A percentile compares a stretch with the other conserved stretches of the same genome.
phyloP scores from a whole-genome alignment of 2,888 invertebrate genomes.

The Hoplodrina blanda region DNA sequence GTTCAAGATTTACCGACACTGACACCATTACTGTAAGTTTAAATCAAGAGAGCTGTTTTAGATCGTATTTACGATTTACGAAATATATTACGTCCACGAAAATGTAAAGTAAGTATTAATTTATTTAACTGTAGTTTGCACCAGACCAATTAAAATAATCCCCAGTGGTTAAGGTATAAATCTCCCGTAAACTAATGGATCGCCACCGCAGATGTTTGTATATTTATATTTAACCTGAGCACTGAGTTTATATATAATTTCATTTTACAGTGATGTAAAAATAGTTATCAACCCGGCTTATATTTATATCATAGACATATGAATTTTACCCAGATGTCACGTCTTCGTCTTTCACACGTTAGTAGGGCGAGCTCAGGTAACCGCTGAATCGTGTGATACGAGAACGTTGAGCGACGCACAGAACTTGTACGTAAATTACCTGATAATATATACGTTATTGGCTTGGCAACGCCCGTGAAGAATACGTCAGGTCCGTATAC shows the following conservation, averaged over 20 bases:
- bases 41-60: neutral
- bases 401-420: constrained; percentile 45
- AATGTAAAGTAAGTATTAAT: neutral
- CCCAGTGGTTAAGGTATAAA: neutral
- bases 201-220: constrained; percentile 50
- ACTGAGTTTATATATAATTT: constrained; percentile 70
- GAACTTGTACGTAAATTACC: constrained; percentile 70
- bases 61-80: neutral
- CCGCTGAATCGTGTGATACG: constrained; percentile 61
- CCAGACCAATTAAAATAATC: constrained; percentile 5
- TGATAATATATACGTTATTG: constrained; percentile 75
- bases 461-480: constrained; percentile 80
- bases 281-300: constrained; percentile 77
- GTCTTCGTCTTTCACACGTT: constrained; percentile 77
- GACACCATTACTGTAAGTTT: constrained; percentile 11
- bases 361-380: constrained; percentile 75
- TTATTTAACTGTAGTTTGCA: constrained; percentile 3
- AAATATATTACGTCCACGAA: neutral
- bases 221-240: constrained; percentile 64
- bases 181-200: constrained; percentile 29
- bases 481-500: constrained; percentile 77
- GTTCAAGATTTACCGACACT: constrained; percentile 4
- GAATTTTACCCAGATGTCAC: constrained; percentile 80
- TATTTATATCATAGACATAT: constrained; percentile 76
- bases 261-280: constrained; percentile 80